Evolutionary conservation across 2,113 vertebrate genomes (phyloP).

Genomic region (Amazona guildingii): DNA sequence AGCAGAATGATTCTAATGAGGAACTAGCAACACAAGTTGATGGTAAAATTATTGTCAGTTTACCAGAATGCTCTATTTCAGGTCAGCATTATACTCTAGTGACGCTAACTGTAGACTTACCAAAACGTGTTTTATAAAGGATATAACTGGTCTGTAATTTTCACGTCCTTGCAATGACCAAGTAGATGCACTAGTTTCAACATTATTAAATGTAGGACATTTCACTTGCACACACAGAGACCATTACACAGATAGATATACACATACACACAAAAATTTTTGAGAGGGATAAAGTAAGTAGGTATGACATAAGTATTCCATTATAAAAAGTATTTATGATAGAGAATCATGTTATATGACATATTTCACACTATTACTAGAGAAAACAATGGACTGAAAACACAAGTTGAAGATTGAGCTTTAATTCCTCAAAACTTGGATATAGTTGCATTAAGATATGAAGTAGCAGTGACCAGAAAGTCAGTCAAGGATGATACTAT

Average conservation of each 20-base stretch:
- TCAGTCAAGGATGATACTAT: background rate
- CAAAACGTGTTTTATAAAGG: background rate
- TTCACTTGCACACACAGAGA: background rate
- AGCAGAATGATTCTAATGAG: background rate
- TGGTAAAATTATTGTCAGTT: background rate
- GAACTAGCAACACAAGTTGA: background rate
- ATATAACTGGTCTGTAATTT: background rate
- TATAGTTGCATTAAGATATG: background rate
- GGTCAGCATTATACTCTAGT: background rate
- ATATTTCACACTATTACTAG: background rate
- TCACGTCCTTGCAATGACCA: background rate
- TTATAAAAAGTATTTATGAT: background rate
- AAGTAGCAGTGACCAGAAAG: background rate
- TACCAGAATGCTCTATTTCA: background rate
- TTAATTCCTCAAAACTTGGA: background rate
- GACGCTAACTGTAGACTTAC: background rate
- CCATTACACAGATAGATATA: background rate
- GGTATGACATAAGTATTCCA: background rate
- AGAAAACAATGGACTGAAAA: background rate
- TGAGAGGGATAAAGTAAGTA: background rate
- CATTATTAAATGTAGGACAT: background rate
- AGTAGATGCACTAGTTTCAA: background rate
- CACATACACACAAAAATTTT: background rate
- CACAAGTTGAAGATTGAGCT: background rate
- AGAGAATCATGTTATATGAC: background rate